Conservation (phyloP, 2,888 invertebrate species). For the Antheraea yamamai region DNA sequence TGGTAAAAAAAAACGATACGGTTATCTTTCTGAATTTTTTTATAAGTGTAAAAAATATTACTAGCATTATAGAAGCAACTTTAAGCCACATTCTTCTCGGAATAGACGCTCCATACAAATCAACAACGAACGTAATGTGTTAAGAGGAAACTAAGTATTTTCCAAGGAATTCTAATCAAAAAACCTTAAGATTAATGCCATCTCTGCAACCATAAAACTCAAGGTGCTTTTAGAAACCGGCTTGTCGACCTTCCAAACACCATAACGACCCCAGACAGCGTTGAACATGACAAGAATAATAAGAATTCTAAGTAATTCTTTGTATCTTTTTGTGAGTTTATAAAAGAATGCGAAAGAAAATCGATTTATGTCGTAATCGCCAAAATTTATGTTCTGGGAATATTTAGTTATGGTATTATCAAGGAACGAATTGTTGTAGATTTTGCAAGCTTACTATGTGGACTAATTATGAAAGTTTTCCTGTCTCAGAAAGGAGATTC, state of each 20-base stretch:
- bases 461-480: background rate
- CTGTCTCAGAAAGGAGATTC: background rate
- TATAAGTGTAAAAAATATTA: background rate
- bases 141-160: background rate
- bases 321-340: background rate
- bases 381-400: background rate
- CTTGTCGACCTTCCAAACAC: background rate
- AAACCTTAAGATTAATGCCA: background rate
- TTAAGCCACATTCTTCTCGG: background rate
- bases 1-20: too few relatives aligned
- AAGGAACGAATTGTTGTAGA: background rate
- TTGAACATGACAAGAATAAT: background rate
- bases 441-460: background rate
- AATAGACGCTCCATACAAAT: background rate
- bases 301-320: slow-evolving; percentile 4
- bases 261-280: background rate
- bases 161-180: background rate
- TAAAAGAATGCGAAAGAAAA: background rate
- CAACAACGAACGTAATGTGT: background rate
- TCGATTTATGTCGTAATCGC: background rate
- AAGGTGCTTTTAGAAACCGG: background rate
- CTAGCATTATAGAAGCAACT: background rate
- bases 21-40: background rate
- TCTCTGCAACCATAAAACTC: background rate
- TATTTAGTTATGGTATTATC: background rate